Evolutionary conservation across 2,888 invertebrate species (phyloP).

Genomic region (Mythimna loreyi): DNA sequence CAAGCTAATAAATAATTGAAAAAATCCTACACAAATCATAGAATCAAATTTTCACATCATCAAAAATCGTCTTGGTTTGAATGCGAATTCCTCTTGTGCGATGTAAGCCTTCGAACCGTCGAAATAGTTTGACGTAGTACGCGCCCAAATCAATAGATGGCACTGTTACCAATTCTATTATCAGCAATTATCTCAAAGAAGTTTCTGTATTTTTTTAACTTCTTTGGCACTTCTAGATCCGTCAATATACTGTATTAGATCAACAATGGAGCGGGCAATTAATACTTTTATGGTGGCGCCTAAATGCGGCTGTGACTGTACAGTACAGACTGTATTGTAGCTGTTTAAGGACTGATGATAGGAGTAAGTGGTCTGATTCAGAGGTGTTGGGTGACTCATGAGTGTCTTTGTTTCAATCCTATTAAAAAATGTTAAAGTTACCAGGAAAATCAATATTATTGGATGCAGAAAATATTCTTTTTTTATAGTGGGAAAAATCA

Average conservation of each 20-base stretch:
- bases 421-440: neutral
- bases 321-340: slow-evolving; percentile 57
- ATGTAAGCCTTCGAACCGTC: neutral
- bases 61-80: neutral
- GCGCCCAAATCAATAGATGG: slow-evolving; percentile 12
- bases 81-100: neutral
- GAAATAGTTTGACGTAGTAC: slow-evolving; percentile 6
- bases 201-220: neutral
- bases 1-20: neutral
- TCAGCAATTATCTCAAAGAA: neutral
- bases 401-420: slow-evolving; percentile 43
- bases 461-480: neutral
- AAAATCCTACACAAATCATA: neutral
- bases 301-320: slow-evolving; percentile 78
- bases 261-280: slow-evolving; percentile 79
- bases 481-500: too few species aligned
- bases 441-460: neutral
- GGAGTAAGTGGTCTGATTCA: slow-evolving; percentile 69
- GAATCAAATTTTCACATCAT: neutral
- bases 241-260: slow-evolving; percentile 67
- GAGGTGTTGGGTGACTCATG: slow-evolving; percentile 66
- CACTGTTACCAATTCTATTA: neutral
- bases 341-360: slow-evolving; percentile 70
- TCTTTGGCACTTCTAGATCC: slow-evolving; percentile 46
- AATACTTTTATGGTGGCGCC: slow-evolving; percentile 86